These are phyloP conservation scores for Oscheius sp. DNA, from an alignment of 2,888 invertebrate species.

Conservation along the genomic window DNA sequence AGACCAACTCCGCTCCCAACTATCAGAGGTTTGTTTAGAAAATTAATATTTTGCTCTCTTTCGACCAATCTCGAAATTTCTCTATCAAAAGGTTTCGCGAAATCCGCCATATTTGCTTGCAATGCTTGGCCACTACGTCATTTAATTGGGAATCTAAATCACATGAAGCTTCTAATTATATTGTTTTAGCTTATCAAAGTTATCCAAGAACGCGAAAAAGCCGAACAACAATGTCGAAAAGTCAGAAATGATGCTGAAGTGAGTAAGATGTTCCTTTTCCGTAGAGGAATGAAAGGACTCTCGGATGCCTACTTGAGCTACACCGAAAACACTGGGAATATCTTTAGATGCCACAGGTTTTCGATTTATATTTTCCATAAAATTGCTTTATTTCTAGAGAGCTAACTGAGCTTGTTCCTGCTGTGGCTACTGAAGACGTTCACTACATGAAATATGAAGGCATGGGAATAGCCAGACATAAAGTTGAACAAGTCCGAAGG, in stretches of 20 bases:
- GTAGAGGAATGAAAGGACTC: constrained; percentile 25
- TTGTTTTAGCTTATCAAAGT: constrained; percentile 23
- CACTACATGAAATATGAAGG: constrained; percentile 25
- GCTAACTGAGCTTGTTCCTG: constrained; percentile 25
- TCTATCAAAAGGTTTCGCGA: too few relatives aligned
- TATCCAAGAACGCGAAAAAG: constrained; percentile 25
- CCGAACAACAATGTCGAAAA: constrained; percentile 16
- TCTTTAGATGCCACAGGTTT: constrained; percentile 27
- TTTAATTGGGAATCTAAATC: too few relatives aligned
- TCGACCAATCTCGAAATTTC: too few relatives aligned
- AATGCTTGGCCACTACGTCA: too few relatives aligned
- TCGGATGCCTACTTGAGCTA: constrained; percentile 17
- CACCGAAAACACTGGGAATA: constrained; percentile 17
- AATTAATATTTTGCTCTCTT: too few relatives aligned
- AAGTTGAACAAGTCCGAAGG: constrained; percentile 27
- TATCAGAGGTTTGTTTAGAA: constrained; percentile 14
- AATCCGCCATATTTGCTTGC: too few relatives aligned
- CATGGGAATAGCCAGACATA: constrained; percentile 18
- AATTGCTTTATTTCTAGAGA: not conserved
- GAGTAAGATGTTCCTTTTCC: constrained; percentile 24
- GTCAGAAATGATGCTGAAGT: constrained; percentile 23
- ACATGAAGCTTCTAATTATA: too few relatives aligned
- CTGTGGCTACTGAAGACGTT: constrained; percentile 24
- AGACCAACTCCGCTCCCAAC: constrained; percentile 19
- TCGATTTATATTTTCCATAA: not conserved